Percentiles rank a stretch among this genome's conserved stretches.
These are phyloP conservation scores for Chaetura pelagica DNA, from an alignment of 2,113 vertebrate genomes.

Conservation along the genomic window DNA sequence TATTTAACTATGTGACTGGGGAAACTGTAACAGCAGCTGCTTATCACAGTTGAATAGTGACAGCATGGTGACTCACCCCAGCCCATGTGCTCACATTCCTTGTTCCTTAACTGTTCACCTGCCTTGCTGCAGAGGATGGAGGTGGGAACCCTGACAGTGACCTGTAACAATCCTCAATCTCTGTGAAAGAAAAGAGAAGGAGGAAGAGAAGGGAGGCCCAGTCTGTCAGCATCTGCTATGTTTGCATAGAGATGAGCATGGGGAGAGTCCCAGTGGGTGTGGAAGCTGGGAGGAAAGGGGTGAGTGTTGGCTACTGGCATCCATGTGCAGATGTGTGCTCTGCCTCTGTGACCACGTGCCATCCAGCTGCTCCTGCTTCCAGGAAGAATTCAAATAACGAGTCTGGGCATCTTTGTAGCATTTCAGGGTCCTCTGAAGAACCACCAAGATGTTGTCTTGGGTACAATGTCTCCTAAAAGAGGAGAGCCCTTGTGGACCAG, in stretches of 20 bases:
- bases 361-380: not conserved
- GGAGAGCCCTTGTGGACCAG: not conserved
- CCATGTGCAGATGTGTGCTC: not conserved
- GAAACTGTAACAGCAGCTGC: not conserved
- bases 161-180: not conserved
- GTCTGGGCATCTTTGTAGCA: not conserved
- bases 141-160: not conserved
- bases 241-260: not conserved
- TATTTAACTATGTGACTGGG: not conserved
- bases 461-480: not conserved
- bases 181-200: not conserved
- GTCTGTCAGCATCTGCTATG: not conserved
- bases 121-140: not conserved
- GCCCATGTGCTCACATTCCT: not conserved
- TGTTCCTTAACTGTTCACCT: not conserved
- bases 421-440: too few relatives aligned
- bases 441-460: not conserved
- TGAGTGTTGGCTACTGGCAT: not conserved
- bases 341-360: rapidly evolving
- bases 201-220: too few relatives aligned
- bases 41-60: too few relatives aligned
- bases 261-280: not conserved
- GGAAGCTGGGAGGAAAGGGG: not conserved
- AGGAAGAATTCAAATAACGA: not conserved
- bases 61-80: not conserved